Conservation (phyloP, 2,797 vertebrate species). For the Gymnothorax reevesii region DNA sequence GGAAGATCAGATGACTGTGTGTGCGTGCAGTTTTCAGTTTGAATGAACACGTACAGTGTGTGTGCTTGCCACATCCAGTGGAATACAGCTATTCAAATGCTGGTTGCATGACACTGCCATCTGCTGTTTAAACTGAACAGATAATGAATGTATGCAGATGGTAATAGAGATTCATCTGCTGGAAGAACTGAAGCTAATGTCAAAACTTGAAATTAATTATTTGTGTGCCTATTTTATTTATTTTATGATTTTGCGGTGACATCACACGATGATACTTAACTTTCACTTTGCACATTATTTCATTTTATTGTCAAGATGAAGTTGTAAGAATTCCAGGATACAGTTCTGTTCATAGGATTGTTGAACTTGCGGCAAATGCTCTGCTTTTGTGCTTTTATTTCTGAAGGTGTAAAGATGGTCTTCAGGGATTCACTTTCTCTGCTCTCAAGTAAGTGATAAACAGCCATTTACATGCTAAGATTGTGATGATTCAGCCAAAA, state of each 20-base stretch:
- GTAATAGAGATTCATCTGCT: conserved; percentile 67
- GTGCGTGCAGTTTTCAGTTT: background rate
- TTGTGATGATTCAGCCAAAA: background rate
- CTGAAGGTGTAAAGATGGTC: conserved; percentile 89
- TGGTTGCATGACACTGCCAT: conserved; percentile 75
- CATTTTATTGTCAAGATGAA: background rate
- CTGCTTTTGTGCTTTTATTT: conserved; percentile 31
- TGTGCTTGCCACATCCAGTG: background rate
- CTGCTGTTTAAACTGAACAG: conserved; percentile 59
- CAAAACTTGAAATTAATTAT: background rate
- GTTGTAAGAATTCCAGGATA: background rate
- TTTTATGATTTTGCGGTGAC: background rate
- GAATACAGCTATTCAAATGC: background rate
- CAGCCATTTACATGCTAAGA: background rate
- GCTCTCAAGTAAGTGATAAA: conserved; percentile 88
- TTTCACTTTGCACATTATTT: background rate
- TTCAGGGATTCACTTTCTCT: conserved; percentile 94
- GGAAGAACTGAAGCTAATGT: conserved; percentile 56
- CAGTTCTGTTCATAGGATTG: background rate
- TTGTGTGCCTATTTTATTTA: background rate
- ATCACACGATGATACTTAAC: no score
- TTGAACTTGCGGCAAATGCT: background rate
- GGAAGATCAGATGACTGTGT: conserved; percentile 2
- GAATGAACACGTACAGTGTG: background rate
- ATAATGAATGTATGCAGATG: background rate